Percentiles rank a stretch among this genome's conserved stretches.
phyloP scores from a whole-genome alignment of 2,797 vertebrate genomes.

The Diplodus sargus region DNA sequence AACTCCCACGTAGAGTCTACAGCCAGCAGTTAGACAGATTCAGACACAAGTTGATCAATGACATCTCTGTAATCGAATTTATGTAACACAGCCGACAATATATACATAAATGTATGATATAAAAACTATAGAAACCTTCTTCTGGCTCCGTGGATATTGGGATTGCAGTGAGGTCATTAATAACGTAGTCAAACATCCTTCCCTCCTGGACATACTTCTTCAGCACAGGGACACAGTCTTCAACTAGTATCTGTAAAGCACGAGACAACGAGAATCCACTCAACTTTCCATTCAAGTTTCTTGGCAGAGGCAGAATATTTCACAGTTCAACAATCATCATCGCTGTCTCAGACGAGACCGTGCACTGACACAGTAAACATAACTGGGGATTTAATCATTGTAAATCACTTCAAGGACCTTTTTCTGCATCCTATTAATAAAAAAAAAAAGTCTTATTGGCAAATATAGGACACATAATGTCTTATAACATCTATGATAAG shows the following conservation, averaged over 20 bases:
- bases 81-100: not conserved
- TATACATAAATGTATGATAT: too few species aligned
- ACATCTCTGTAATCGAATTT: not conserved
- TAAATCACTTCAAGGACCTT: too few species aligned
- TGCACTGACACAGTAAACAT: too few species aligned
- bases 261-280: slow-evolving; percentile 3
- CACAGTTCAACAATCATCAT: too few species aligned
- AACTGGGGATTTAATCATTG: too few species aligned
- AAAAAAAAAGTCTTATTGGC: too few species aligned
- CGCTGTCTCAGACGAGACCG: too few species aligned
- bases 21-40: not conserved
- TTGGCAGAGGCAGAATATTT: too few species aligned
- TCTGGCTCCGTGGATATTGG: slow-evolving; percentile 98
- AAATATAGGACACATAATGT: too few species aligned
- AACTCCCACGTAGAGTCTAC: slow-evolving; percentile 98
- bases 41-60: not conserved
- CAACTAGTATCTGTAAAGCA: slow-evolving; percentile 90
- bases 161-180: slow-evolving; percentile 98
- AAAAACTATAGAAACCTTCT: slow-evolving; percentile 86
- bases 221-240: slow-evolving; percentile 97
- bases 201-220: slow-evolving; percentile 97
- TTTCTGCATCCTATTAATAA: too few species aligned
- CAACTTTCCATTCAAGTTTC: not conserved
- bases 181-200: slow-evolving; percentile 96
- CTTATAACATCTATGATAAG: too few species aligned